phyloP scores from a whole-genome alignment of 1,140 invertebrate genomes.

The Ceratosolen fusciceps region DNA sequence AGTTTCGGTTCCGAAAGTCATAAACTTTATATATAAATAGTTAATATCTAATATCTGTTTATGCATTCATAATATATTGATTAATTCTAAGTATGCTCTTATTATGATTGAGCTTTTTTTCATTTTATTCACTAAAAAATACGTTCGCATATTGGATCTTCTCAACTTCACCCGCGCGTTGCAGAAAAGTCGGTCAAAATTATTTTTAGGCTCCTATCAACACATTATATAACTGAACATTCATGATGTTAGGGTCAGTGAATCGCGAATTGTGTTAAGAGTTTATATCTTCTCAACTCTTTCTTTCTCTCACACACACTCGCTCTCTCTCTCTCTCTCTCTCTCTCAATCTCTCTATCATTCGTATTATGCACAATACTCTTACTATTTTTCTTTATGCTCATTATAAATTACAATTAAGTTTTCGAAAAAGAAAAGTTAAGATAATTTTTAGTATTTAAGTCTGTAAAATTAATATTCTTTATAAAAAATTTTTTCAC shows the following conservation, averaged over 20 bases:
- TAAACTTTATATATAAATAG: too few species aligned
- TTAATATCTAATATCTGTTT: too few species aligned
- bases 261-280: slow-evolving; percentile 20
- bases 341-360: neutral
- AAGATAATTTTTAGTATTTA: too few species aligned
- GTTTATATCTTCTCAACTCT: neutral
- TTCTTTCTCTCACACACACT: neutral
- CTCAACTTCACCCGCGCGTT: neutral
- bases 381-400: neutral
- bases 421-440: too few species aligned
- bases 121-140: slow-evolving; percentile 12
- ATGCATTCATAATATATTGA: too few species aligned
- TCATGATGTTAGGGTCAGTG: slow-evolving; percentile 13
- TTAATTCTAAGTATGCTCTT: too few species aligned
- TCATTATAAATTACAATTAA: too few species aligned
- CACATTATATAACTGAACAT: slow-evolving; percentile 25
- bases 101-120: neutral
- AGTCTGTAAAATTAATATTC: too few species aligned
- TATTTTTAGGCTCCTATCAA: slow-evolving; percentile 50
- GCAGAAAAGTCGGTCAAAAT: slow-evolving; percentile 45
- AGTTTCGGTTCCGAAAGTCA: too few species aligned
- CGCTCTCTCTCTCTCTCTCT: neutral
- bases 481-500: too few species aligned
- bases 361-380: neutral
- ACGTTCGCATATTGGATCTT: slow-evolving; percentile 31